Conservation (phyloP, 2,888 invertebrate species). For the Dorcus hopei region DNA sequence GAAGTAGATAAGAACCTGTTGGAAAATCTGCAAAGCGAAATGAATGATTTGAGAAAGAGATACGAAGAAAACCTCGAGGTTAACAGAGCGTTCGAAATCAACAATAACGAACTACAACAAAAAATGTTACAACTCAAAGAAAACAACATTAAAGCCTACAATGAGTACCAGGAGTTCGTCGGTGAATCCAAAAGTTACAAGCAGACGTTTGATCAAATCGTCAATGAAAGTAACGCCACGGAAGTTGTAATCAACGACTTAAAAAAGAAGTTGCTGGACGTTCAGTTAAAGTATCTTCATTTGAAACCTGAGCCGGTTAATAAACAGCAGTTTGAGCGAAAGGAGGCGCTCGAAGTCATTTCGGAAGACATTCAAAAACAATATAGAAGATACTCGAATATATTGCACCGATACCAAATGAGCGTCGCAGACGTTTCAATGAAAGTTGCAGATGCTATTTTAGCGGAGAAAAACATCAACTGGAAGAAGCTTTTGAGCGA, state of each 20-base stretch:
- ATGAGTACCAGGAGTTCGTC: constrained; percentile 25
- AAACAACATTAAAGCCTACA: constrained; percentile 21
- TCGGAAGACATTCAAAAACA: constrained; percentile 35
- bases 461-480: constrained; percentile 28
- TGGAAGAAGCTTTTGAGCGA: constrained; percentile 27
- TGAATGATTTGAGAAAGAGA: constrained; percentile 11
- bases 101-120: constrained; percentile 22
- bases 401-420: constrained; percentile 21
- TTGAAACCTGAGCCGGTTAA: constrained; percentile 22
- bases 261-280: constrained; percentile 19
- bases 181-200: constrained; percentile 19
- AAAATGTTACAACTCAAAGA: constrained; percentile 26
- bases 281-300: constrained; percentile 25
- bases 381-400: constrained; percentile 29
- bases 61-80: constrained; percentile 3
- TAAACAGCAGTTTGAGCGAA: constrained; percentile 29
- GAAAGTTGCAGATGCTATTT: constrained; percentile 23
- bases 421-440: too few species aligned
- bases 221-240: constrained; percentile 9
- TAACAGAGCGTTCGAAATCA: constrained; percentile 8
- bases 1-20: background rate
- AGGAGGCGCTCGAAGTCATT: constrained; percentile 30
- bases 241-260: constrained; percentile 15
- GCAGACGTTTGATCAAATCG: constrained; percentile 20
- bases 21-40: constrained; percentile 20